Conservation (phyloP, 2,888 invertebrate genomes). For the Bugulina stolonifera region DNA sequence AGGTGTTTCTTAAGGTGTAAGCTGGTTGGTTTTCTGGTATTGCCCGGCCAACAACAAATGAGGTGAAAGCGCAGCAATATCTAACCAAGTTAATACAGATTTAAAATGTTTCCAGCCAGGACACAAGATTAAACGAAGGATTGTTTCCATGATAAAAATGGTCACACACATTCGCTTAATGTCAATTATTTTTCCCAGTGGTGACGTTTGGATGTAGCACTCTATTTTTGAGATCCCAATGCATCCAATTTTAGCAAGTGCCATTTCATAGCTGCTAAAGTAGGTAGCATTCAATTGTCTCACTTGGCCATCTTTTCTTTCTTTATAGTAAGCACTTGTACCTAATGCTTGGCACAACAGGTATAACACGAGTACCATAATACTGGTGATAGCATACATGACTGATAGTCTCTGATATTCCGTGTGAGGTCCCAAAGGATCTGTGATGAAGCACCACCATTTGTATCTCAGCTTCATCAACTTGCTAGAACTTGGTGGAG, state of each 20-base stretch:
- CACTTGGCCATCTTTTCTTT: neutral
- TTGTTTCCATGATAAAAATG: neutral
- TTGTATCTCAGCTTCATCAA: slow-evolving; percentile 2
- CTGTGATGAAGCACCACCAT: neutral
- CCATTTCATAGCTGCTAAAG: neutral
- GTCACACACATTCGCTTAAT: neutral
- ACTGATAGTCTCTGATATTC: neutral
- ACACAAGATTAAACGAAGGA: neutral
- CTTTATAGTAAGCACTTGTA: neutral
- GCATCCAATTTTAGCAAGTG: neutral
- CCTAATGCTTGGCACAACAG: neutral
- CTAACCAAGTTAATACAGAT: slow-evolving; percentile 2
- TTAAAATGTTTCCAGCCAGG: slow-evolving; percentile 6
- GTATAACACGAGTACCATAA: neutral
- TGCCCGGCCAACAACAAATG: no score
- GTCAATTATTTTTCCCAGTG: neutral
- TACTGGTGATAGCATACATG: neutral
- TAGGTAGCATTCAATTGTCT: neutral
- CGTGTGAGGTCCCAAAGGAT: neutral
- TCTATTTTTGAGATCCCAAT: neutral
- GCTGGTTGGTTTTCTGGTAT: no score
- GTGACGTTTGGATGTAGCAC: neutral
- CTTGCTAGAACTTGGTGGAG: neutral
- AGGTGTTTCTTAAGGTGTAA: no score
- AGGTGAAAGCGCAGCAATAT: no score